Conservation (phyloP, 2,113 vertebrate genomes). For the Nesoenas mayeri region DNA sequence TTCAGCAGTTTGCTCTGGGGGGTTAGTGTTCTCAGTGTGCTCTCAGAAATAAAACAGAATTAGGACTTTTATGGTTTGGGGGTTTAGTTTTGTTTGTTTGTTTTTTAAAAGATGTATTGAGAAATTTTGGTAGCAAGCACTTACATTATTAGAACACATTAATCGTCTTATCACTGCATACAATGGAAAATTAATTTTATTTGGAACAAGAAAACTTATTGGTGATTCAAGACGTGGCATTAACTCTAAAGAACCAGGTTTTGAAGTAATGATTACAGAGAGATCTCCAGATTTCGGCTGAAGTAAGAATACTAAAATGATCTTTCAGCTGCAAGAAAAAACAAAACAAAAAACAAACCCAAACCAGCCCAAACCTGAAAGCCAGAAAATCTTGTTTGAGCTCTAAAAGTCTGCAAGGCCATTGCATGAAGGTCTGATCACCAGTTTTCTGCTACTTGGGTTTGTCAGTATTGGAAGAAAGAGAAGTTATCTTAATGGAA, state of each 20-base stretch:
- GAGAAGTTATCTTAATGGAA: background rate
- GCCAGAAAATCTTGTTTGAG: background rate
- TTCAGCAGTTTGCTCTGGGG: background rate
- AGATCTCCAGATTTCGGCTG: background rate
- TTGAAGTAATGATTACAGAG: background rate
- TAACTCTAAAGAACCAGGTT: background rate
- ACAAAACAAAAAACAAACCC: background rate
- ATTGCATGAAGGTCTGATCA: background rate
- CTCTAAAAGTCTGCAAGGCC: background rate
- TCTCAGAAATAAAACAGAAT: background rate
- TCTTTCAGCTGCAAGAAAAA: background rate
- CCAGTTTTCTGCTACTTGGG: background rate
- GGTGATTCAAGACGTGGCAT: background rate
- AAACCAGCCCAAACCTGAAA: background rate
- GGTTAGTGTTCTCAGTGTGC: fast-evolving
- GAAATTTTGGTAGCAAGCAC: background rate
- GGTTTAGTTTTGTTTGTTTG: too few species aligned
- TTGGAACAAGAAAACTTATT: background rate
- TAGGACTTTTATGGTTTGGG: background rate
- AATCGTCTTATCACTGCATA: background rate
- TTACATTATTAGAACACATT: background rate
- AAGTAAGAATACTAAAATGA: background rate
- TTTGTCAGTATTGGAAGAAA: background rate
- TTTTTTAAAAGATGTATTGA: background rate
- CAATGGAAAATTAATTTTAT: background rate